Evolutionary conservation across 2,797 vertebrate species (phyloP).

Genomic region (Oophaga sylvatica): DNA sequence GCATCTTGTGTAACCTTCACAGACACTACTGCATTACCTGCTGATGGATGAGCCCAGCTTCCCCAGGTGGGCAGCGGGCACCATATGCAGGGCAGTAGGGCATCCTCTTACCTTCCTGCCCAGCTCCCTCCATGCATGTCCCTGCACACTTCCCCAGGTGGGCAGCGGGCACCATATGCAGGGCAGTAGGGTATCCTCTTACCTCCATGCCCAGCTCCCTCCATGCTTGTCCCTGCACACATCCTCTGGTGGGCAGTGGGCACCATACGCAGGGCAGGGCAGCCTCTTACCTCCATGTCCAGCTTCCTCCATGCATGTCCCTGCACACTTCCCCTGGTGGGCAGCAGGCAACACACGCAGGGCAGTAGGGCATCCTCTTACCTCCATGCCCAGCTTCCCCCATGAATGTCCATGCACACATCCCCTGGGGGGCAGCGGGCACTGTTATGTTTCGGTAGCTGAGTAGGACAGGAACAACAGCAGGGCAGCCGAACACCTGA

Average conservation of each 20-base stretch:
- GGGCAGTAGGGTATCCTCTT: constrained; percentile 66
- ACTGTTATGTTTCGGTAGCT: too few species aligned
- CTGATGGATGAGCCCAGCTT: too few species aligned
- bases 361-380: too few species aligned
- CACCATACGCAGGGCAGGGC: neutral
- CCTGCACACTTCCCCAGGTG: neutral
- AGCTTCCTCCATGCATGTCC: constrained; percentile 69
- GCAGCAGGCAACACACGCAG: too few species aligned
- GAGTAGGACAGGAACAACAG: too few species aligned
- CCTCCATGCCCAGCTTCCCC: too few species aligned
- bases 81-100: neutral
- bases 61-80: neutral
- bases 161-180: too few species aligned
- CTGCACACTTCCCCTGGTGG: neutral
- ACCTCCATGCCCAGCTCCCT: constrained; percentile 82
- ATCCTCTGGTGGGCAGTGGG: neutral
- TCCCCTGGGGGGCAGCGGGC: too few species aligned
- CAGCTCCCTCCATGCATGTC: constrained; percentile 65
- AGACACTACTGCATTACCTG: too few species aligned
- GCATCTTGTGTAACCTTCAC: neutral
- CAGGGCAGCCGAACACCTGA: too few species aligned
- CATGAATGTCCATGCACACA: too few species aligned
- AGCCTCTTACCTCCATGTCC: constrained; percentile 83
- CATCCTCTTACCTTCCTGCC: constrained; percentile 83
- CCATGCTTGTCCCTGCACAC: too few species aligned